phyloP scores from a whole-genome alignment of 2,888 invertebrate genomes.

The Metalampra italica region DNA sequence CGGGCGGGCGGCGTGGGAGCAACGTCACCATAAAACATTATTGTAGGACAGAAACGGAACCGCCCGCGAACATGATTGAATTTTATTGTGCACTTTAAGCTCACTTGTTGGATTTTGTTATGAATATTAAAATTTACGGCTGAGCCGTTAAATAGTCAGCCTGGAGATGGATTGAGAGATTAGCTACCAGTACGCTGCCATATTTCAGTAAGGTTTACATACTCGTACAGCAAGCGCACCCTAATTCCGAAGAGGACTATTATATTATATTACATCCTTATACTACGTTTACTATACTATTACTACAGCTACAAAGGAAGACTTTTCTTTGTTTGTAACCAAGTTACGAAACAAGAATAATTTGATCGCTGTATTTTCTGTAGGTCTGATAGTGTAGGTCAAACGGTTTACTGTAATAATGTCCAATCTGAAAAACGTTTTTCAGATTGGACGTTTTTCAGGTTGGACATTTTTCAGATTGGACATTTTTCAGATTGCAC shows the following conservation, averaged over 20 bases:
- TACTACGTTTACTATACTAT: too few relatives aligned
- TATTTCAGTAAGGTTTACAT: background rate
- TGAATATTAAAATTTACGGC: constrained; percentile 12
- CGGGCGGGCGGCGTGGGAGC: constrained; percentile 72
- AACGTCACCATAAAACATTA: constrained; percentile 69
- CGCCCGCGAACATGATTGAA: constrained; percentile 66
- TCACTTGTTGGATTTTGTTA: constrained; percentile 24
- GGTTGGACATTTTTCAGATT: too few relatives aligned
- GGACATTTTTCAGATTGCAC: too few relatives aligned
- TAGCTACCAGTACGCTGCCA: background rate
- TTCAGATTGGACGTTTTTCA: too few relatives aligned
- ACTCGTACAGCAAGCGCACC: background rate
- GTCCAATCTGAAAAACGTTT: too few relatives aligned
- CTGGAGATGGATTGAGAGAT: constrained; percentile 2
- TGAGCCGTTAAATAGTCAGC: background rate
- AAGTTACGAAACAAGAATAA: too few relatives aligned
- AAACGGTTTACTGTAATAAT: too few relatives aligned
- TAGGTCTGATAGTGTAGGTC: too few relatives aligned
- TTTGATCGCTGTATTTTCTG: too few relatives aligned
- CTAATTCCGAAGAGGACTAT: background rate
- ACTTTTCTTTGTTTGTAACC: too few relatives aligned
- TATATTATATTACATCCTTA: too few relatives aligned
- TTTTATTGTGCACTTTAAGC: constrained; percentile 62
- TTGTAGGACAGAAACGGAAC: constrained; percentile 48
- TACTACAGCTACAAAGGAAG: too few relatives aligned